Percentiles rank a stretch among this genome's conserved stretches.
Conservation (phyloP, 1,140 invertebrate species). For the Bombus waltoni region DNA sequence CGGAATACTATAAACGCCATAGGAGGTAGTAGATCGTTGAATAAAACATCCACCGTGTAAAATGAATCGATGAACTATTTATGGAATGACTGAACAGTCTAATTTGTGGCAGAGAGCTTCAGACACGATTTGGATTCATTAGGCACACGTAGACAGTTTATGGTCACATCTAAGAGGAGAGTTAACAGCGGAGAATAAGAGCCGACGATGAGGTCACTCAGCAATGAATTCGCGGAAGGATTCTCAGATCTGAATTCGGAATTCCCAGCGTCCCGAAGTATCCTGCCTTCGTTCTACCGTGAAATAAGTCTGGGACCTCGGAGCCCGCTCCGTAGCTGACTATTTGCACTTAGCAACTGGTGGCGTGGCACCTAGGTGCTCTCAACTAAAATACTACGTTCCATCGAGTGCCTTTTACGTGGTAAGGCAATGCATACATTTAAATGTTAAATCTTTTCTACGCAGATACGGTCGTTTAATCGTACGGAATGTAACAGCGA, state of each 20-base stretch:
- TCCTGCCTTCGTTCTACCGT: conserved; percentile 71
- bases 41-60: conserved; percentile 15
- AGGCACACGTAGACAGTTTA: conserved; percentile 26
- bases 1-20: neutral
- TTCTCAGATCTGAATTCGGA: conserved; percentile 66
- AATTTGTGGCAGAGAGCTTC: conserved; percentile 33
- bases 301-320: conserved; percentile 75
- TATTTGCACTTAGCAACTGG: conserved; percentile 76
- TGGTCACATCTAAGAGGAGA: conserved; percentile 6
- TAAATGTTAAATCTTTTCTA: conserved; percentile 49
- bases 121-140: conserved; percentile 58
- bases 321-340: conserved; percentile 62
- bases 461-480: conserved; percentile 25
- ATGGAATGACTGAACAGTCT: conserved; percentile 38
- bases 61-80: conserved; percentile 42
- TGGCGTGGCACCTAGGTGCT: conserved; percentile 69
- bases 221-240: conserved; percentile 60
- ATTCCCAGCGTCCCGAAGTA: conserved; percentile 66
- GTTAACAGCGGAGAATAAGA: conserved; percentile 48
- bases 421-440: conserved; percentile 55
- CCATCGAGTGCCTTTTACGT: conserved; percentile 61
- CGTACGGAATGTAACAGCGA: conserved; percentile 7
- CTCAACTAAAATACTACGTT: conserved; percentile 68
- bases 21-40: neutral
- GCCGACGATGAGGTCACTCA: conserved; percentile 38